These are phyloP conservation scores for Craseonycteris thonglongyai DNA, from an alignment of 2,113 vertebrate genomes.

Conservation along the genomic window DNA sequence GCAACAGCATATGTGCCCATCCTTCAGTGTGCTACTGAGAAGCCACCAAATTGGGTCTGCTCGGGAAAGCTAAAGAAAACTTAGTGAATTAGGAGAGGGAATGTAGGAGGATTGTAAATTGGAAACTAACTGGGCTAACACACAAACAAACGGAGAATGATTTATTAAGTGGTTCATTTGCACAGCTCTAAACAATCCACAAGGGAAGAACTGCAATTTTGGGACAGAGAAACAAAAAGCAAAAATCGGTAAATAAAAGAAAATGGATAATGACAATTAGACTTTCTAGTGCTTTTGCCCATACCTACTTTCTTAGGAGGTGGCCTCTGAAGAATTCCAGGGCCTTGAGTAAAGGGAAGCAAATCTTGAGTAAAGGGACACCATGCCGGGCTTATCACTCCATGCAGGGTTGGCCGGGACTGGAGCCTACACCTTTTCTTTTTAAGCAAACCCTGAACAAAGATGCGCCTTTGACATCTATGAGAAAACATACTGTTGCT, in stretches of 20 bases:
- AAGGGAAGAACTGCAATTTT: neutral
- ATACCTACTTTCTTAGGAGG: neutral
- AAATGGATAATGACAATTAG: neutral
- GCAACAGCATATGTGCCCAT: conserved; percentile 41
- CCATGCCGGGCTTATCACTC: neutral
- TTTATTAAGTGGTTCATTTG: conserved; percentile 25
- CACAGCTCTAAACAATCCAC: neutral
- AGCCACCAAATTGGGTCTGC: conserved; percentile 24
- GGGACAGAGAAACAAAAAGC: neutral
- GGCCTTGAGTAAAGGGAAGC: neutral
- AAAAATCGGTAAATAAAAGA: neutral
- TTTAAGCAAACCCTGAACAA: neutral
- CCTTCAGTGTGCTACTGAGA: neutral
- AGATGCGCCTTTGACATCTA: neutral
- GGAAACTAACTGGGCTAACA: neutral
- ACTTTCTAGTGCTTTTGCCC: neutral
- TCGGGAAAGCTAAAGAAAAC: conserved; percentile 22
- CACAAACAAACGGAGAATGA: neutral
- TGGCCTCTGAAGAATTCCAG: neutral
- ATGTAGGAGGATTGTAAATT: neutral
- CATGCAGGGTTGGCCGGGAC: neutral
- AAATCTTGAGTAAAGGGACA: neutral
- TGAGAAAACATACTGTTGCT: neutral
- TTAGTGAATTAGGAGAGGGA: neutral
- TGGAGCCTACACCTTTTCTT: neutral